These are phyloP conservation scores for Hirtodrosophila cameraria DNA, from an alignment of 2,888 invertebrate species.

Conservation along the genomic window DNA sequence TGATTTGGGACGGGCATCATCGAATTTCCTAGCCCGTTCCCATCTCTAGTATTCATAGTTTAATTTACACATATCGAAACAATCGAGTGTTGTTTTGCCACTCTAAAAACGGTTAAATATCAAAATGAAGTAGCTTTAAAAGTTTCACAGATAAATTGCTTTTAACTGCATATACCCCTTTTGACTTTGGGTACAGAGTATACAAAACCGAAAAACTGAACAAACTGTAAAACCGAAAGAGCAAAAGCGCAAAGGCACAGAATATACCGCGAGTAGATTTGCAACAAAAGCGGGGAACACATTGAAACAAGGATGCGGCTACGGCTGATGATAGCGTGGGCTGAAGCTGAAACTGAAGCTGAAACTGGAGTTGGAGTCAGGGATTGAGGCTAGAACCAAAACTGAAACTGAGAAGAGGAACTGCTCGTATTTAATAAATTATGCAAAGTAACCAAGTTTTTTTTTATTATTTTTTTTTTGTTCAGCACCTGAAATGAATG, in stretches of 20 bases:
- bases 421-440: slow-evolving; percentile 66
- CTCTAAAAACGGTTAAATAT: too few relatives aligned
- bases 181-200: too few relatives aligned
- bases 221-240: slow-evolving; percentile 16
- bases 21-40: too few relatives aligned
- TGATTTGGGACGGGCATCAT: too few relatives aligned
- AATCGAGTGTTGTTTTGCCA: too few relatives aligned
- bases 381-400: background rate
- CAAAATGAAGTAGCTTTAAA: too few relatives aligned
- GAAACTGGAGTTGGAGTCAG: background rate
- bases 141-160: too few relatives aligned
- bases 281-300: slow-evolving; percentile 36
- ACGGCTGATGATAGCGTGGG: slow-evolving; percentile 19
- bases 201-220: slow-evolving; percentile 15
- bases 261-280: slow-evolving; percentile 29
- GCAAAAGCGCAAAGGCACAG: slow-evolving; percentile 50
- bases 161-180: too few relatives aligned
- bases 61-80: too few relatives aligned
- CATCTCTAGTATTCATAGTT: too few relatives aligned
- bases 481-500: slow-evolving; percentile 41
- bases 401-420: background rate
- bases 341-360: slow-evolving; percentile 1
- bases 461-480: slow-evolving; percentile 14
- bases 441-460: slow-evolving; percentile 66
- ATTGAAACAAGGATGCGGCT: slow-evolving; percentile 35